A percentile compares a stretch with the other conserved stretches of the same genome.
Conservation (phyloP, 2,888 invertebrate genomes). For the Eilema griseolum region DNA sequence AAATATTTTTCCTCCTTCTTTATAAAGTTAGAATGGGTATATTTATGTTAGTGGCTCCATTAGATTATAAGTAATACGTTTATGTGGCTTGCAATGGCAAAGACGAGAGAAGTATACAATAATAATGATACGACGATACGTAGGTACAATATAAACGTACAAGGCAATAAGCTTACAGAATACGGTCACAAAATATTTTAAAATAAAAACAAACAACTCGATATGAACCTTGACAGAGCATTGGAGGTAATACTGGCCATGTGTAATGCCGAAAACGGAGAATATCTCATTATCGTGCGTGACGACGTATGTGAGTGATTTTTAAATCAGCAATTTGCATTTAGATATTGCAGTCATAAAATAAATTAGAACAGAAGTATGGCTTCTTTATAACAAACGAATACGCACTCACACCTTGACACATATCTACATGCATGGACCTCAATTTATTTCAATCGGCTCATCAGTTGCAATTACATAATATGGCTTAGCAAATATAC, state of each 20-base stretch:
- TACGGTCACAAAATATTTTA: not conserved
- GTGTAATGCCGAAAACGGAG: not conserved
- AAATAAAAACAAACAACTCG: not conserved
- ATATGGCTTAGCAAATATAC: not conserved
- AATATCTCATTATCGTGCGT: conserved; percentile 3
- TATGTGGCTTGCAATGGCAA: conserved; percentile 6
- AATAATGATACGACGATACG: not conserved
- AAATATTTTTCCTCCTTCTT: conserved; percentile 31
- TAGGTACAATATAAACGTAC: not conserved
- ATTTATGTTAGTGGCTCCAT: conserved; percentile 27
- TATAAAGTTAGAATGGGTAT: conserved; percentile 27
- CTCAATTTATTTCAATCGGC: not conserved
- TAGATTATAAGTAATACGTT: conserved; percentile 25
- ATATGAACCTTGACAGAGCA: not conserved
- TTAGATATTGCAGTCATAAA: not conserved
- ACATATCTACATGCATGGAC: not conserved
- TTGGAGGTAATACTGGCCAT: not conserved
- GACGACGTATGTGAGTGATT: not conserved
- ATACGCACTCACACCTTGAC: not conserved
- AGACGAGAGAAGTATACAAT: not conserved
- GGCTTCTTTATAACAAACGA: not conserved
- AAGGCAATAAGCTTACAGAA: not conserved
- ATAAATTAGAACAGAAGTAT: not conserved
- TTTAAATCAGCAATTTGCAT: not conserved
- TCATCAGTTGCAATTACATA: not conserved